These are phyloP conservation scores for Antheraea pernyi DNA, from an alignment of 1,140 invertebrate genomes.

Conservation along the genomic window DNA sequence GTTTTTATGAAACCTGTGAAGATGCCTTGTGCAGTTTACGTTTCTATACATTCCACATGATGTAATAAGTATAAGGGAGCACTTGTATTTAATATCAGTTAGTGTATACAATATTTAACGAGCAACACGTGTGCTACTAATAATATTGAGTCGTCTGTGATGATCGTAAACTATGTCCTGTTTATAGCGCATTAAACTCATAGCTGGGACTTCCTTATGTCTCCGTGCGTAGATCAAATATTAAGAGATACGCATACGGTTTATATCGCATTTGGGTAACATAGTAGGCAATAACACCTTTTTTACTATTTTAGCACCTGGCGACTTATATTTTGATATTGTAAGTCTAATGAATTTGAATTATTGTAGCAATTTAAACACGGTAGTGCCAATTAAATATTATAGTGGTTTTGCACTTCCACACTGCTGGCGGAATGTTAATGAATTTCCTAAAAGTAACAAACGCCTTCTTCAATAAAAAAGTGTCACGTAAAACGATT, in stretches of 20 bases:
- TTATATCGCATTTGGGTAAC: too few species aligned
- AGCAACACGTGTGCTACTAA: not conserved
- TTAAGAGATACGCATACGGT: not conserved
- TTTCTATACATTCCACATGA: not conserved
- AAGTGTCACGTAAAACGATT: too few species aligned
- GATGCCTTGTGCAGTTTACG: not conserved
- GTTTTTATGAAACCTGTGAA: not conserved
- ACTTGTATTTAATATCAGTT: slow-evolving; percentile 1
- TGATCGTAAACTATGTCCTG: slow-evolving; percentile 4
- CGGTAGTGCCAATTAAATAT: too few species aligned
- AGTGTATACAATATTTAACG: slow-evolving; percentile 1
- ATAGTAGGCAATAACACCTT: too few species aligned
- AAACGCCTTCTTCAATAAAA: too few species aligned
- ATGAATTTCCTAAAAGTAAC: too few species aligned
- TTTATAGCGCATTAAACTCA: slow-evolving; percentile 1
- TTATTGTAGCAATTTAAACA: too few species aligned
- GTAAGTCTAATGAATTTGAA: too few species aligned
- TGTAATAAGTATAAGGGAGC: slow-evolving; percentile 1
- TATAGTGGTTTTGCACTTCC: too few species aligned
- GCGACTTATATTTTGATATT: too few species aligned
- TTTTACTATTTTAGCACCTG: too few species aligned
- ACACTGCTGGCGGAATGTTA: too few species aligned
- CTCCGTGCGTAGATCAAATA: not conserved
- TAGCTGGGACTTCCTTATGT: not conserved
- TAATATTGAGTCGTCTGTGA: slow-evolving; percentile 3